A percentile compares a stretch with the other conserved stretches of the same genome.
Conservation (phyloP, 1,140 invertebrate genomes). For the Caenorhabditis latens region DNA sequence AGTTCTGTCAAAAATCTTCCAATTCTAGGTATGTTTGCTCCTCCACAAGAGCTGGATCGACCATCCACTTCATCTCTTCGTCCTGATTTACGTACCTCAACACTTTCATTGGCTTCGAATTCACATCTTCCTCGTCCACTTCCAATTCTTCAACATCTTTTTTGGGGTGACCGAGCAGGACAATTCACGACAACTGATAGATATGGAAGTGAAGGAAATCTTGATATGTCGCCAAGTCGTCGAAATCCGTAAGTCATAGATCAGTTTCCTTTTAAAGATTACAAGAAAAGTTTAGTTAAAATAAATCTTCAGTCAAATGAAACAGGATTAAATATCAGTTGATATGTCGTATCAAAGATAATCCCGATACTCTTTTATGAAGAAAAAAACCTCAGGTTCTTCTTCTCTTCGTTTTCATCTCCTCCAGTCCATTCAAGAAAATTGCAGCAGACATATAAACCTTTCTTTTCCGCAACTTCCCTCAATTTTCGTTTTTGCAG, state of each 20-base stretch:
- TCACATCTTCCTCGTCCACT: slow-evolving; percentile 25
- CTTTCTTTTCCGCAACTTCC: neutral
- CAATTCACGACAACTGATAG: neutral
- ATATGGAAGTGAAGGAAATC: slow-evolving; percentile 59
- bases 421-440: neutral
- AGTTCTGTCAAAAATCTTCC: neutral
- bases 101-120: slow-evolving; percentile 2
- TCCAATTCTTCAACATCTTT: slow-evolving; percentile 58
- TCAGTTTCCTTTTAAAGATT: neutral
- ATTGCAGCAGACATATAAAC: neutral
- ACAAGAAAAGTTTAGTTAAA: neutral
- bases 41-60: slow-evolving; percentile 9
- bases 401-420: neutral
- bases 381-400: neutral
- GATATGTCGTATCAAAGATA: neutral
- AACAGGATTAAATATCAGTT: neutral
- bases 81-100: neutral
- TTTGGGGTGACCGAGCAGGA: slow-evolving; percentile 57
- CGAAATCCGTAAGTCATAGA: slow-evolving; percentile 24
- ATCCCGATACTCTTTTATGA: neutral
- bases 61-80: neutral
- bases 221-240: slow-evolving; percentile 45
- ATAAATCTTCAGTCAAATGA: neutral
- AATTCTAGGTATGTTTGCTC: slow-evolving; percentile 32
- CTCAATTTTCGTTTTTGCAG: slow-evolving; percentile 13